Evolutionary conservation across 2,888 invertebrate species (phyloP).

Genomic region (Trissolcus brochymenae): DNA sequence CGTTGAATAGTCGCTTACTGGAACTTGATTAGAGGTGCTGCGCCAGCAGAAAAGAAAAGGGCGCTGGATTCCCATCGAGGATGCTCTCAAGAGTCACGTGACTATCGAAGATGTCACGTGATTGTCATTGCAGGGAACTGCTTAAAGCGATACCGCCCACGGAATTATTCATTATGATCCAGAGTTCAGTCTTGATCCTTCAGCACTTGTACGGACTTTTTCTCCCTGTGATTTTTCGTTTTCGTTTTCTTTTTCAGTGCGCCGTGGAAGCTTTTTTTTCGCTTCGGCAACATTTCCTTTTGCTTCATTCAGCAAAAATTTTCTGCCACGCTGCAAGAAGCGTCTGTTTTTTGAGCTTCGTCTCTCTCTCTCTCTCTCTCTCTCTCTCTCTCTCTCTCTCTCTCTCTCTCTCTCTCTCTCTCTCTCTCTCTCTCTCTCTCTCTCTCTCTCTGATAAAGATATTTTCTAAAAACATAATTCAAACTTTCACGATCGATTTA

Average conservation of each 20-base stretch:
- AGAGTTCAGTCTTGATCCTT: slow-evolving; percentile 57
- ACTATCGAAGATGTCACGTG: slow-evolving; percentile 20
- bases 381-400: no score
- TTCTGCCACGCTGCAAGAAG: not conserved
- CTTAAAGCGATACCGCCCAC: slow-evolving; percentile 66
- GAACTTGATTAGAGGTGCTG: slow-evolving; percentile 40
- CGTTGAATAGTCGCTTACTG: slow-evolving; percentile 26
- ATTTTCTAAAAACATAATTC: no score
- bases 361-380: no score
- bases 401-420: no score
- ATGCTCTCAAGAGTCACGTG: slow-evolving; percentile 20
- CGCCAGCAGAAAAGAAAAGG: slow-evolving; percentile 53
- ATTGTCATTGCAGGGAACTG: slow-evolving; percentile 63
- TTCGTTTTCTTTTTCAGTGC: slow-evolving; percentile 22
- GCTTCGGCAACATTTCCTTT: slow-evolving; percentile 9
- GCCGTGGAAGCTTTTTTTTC: slow-evolving; percentile 51
- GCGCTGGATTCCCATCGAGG: slow-evolving; percentile 55
- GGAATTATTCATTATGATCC: slow-evolving; percentile 72
- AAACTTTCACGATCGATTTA: not conserved
- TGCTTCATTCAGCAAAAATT: slow-evolving; percentile 57
- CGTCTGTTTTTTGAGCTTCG: no score
- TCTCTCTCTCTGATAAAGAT: no score
- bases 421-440: no score
- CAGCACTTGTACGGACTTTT: slow-evolving; percentile 33
- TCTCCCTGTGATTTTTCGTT: slow-evolving; percentile 39